Evolutionary conservation across 1,140 invertebrate species (phyloP), one percentile per base, ranked within the genome.

Genomic region (Drosophila athabasca): DNA sequence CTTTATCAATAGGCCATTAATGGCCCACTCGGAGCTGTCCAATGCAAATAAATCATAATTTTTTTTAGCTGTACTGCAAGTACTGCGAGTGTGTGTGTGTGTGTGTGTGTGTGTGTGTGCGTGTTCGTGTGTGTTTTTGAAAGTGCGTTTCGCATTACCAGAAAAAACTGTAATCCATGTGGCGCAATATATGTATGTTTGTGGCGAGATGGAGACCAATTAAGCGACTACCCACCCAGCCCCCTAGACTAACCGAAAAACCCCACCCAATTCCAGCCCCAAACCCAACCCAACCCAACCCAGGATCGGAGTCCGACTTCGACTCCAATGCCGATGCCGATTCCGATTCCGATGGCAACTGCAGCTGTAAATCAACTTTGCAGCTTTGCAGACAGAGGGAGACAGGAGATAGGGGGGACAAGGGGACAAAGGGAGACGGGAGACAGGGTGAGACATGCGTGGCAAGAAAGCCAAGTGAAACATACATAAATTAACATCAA

Each of bases 401-500:
- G 65, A 69, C 35, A 35, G 22, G 26, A 58, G 51, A 73, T 66
- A 72, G 79, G 17, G 17, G 17, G 17, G 17, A 19, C 17, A 19
- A 1, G 17, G 17, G 17, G 17, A 19, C 17, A 19, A 19, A 19
- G 17, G 17, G 17, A 19, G 17, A 19, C 17, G 31, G 35, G 51
- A 69, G 65, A 69, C 44, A 45, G 22, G n/a, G 0, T 15, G 26
- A 68, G 51, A 73, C 74, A 72, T 83, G 79, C 79, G 79, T 83
- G 78, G 73, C 68, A 67, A 77, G 68, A 66, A 76, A 73, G 79
- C 79, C 79, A 70, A 59, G 79, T 58, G 76, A 78, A 82, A 66
- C 76, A 76, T 68, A 81, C 80, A 83, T 83, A 83, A 83, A 83
- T 83, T 83, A 83, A 79, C 80, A 84, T 83, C 82, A 84, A 83